These are phyloP conservation scores for Pantelozetes paolii DNA, from an alignment of 2,888 invertebrate genomes.

Conservation along the genomic window DNA sequence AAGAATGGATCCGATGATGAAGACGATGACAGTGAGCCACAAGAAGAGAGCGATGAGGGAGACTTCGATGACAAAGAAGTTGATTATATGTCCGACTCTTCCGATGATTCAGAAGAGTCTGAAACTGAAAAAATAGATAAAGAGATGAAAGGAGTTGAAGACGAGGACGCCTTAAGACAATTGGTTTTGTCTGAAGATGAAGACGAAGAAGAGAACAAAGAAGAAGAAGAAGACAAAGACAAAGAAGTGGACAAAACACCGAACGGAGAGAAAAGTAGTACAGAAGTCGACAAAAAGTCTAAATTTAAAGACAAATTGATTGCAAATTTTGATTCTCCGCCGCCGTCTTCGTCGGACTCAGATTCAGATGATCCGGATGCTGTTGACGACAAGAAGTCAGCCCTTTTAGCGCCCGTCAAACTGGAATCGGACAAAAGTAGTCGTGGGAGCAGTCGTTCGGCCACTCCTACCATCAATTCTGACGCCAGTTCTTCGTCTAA, in stretches of 20 bases:
- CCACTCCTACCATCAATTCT: slow-evolving; percentile 46
- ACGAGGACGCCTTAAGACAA: slow-evolving; percentile 80
- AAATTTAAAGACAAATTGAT: slow-evolving; percentile 43
- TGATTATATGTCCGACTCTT: slow-evolving; percentile 85
- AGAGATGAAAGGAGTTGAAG: slow-evolving; percentile 67
- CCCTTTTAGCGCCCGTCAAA: slow-evolving; percentile 53
- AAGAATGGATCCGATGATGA: slow-evolving; percentile 63
- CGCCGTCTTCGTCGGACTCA: slow-evolving; percentile 43
- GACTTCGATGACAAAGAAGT: slow-evolving; percentile 91
- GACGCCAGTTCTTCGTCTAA: neutral
- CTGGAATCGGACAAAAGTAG: slow-evolving; percentile 38
- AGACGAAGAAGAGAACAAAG: slow-evolving; percentile 72
- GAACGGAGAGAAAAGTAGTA: slow-evolving; percentile 34
- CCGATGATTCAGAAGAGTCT: slow-evolving; percentile 45
- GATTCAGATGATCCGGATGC: slow-evolving; percentile 61
- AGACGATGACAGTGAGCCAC: slow-evolving; percentile 79
- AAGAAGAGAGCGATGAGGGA: slow-evolving; percentile 94
- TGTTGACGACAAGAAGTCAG: slow-evolving; percentile 49
- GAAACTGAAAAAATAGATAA: slow-evolving; percentile 49
- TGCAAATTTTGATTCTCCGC: slow-evolving; percentile 35
- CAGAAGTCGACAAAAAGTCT: slow-evolving; percentile 40
- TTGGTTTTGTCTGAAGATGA: slow-evolving; percentile 80
- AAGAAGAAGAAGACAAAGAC: slow-evolving; percentile 58
- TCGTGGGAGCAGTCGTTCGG: slow-evolving; percentile 47
- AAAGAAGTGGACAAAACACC: slow-evolving; percentile 60